Base-by-base conservation (phyloP, 2,888 invertebrate species). In the Hyles lineata region DNA sequence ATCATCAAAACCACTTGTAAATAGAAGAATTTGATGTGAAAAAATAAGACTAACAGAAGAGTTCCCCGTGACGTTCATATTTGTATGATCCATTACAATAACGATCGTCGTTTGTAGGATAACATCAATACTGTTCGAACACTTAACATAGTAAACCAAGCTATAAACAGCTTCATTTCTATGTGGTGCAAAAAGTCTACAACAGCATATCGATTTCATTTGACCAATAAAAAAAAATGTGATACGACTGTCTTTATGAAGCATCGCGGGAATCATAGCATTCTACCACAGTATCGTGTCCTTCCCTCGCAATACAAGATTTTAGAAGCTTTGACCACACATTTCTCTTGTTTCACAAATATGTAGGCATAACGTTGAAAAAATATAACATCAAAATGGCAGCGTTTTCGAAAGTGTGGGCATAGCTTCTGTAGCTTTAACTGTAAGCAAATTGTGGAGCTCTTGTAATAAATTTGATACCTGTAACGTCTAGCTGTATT, bases 301-400 rank as follows among this genome's bases (percentile, higher is more conserved):
- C 21, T 67, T 67, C 50, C 23, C 23, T 50, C 17, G 67, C 67
- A 67, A 67, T 23, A 50, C 7, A 43, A 43, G n/a, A 50, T 67
- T 67, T 63, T 67, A 50, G 1, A 50, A 43, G 67, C 67, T 67
- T 67, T 50, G 67, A 50, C 67, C 67, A 50, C 67, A 67, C 67
- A 29, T 35, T 19, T 50, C 43, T 50, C 43, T 25, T 43, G 21
- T 7, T 67, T 67, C 50, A 67, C 50, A 67, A 67, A 67, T 63
- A 67, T 50, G 43, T 63, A 63, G 35, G 50, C 23, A 67, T 67
- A 67, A 67, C 43, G 67, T 43, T 67, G 67, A 67, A 67, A 67
- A 67, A 67, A 67, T 50, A 67, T 67, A 67, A 67, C 67, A 67
- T 67, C 67, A 67, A 67, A 67, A 67, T 67, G 67, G 67, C 67